Base-by-base conservation (phyloP, 1,140 invertebrate species). In the Meloidogyne hapla region DNA sequence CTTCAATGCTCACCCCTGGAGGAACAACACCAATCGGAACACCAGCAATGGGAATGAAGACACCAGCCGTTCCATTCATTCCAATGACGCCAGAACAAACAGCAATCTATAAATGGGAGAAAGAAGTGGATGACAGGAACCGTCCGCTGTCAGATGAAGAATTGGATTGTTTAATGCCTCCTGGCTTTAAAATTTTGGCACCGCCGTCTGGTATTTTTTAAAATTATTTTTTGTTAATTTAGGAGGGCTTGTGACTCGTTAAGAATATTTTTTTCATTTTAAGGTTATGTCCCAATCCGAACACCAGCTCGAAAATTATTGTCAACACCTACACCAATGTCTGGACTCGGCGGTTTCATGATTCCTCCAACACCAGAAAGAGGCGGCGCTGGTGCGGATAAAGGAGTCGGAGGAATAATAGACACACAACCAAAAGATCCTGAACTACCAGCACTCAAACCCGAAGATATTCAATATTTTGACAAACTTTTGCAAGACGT, bases 71-170 rank as follows among this genome's bases (percentile, higher is more conserved):
- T 0, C 93, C 93, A 76, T 66, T 81, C 85, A 90, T 91, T 66
- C 95, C 98, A 84, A 99, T 99, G 96, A 99, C 97, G 0, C 96
- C 97, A 0, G 97, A 99, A 88, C 96, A 99, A 88, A 88, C 99
- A 77, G 96, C 98, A 88, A 94, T 95, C 0, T 98, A 95, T 88
- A 92, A 95, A n/a, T 98, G 94, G 94, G 96, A 99, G 88, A 91
- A 94, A 83, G 97, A 99, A 89, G 97, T 99, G 74, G 96, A 99
- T 85, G 95, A 98, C 86, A 90, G 96, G 71, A 99, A 99, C 88
- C 90, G 95, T 79, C 95, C 95, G 0, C 91, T 98, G 69, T 92
- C 93, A 0, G 96, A 99, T 88, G 96, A 99, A 85, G 97, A 99
- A 88, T 89, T 99, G 13, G 96, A 99, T 88, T 90, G 93, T 45